phyloP scores from a whole-genome alignment of 2,113 vertebrate genomes.

The Caranx melampygus region DNA sequence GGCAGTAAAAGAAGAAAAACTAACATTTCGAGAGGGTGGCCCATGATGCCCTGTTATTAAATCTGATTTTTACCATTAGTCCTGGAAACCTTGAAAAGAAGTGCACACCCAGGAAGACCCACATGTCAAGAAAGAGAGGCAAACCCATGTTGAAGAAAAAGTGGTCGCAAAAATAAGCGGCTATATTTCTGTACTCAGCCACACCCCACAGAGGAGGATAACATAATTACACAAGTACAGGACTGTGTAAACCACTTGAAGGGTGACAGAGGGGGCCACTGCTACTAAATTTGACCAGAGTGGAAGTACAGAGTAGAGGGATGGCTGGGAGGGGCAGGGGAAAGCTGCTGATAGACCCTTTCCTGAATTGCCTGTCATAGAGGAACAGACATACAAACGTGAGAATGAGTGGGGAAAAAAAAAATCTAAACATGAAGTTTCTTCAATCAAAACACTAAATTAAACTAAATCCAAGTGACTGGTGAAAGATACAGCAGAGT shows the following conservation, averaged over 20 bases:
- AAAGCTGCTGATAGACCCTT: constrained; percentile 30
- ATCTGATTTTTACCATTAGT: constrained; percentile 53
- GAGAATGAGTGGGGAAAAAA: not conserved
- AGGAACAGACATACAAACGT: constrained; percentile 7
- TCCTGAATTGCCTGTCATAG: constrained; percentile 22
- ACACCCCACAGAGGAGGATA: constrained; percentile 76
- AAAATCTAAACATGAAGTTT: not conserved
- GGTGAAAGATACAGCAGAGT: not conserved
- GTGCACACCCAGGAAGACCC: constrained; percentile 70
- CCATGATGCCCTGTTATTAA: constrained; percentile 74
- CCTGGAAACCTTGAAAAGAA: constrained; percentile 47
- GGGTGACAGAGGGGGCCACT: constrained; percentile 28
- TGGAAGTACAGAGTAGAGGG: constrained; percentile 46
- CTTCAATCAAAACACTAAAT: constrained; percentile 6
- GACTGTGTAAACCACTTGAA: constrained; percentile 78
- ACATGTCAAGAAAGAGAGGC: constrained; percentile 55
- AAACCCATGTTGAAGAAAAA: constrained; percentile 69
- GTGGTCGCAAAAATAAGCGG: constrained; percentile 77
- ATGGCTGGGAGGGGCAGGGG: constrained; percentile 49
- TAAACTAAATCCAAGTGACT: not conserved
- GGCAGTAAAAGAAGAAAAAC: constrained; percentile 45
- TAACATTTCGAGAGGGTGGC: constrained; percentile 63
- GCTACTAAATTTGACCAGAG: constrained; percentile 66
- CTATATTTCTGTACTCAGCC: constrained; percentile 75
- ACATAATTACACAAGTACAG: constrained; percentile 78